Percentiles rank a stretch among this genome's conserved stretches.
phyloP scores from a whole-genome alignment of 2,113 vertebrate genomes.

The Pterocles burchelli region DNA sequence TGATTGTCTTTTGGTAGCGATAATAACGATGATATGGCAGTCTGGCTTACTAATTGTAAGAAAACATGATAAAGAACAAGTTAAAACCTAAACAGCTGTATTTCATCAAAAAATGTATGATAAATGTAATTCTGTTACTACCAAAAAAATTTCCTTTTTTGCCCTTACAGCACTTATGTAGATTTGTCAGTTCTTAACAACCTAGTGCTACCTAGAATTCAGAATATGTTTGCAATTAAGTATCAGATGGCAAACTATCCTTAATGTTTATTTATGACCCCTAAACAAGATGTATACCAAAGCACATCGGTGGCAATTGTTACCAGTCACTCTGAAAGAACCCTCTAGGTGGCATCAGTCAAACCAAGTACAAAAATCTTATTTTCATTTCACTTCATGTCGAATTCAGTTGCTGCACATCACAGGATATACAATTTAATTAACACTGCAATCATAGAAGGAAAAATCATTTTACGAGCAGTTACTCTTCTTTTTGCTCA shows the following conservation, averaged over 20 bases:
- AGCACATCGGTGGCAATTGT: not conserved
- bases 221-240: not conserved
- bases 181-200: not conserved
- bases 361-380: not conserved
- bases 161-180: not conserved
- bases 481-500: constrained; percentile 2
- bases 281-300: not conserved
- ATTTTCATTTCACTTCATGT: not conserved
- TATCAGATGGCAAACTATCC: not conserved
- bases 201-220: not conserved
- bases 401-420: not conserved
- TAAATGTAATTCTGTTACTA: not conserved
- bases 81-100: not conserved
- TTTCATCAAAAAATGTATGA: not conserved
- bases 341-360: not conserved
- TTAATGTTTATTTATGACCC: not conserved
- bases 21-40: not conserved
- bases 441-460: not conserved
- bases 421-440: constrained; percentile 29
- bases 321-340: not conserved
- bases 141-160: not conserved
- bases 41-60: not conserved
- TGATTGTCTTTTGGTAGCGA: not conserved
- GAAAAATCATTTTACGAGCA: not conserved
- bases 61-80: not conserved